phyloP scores from a whole-genome alignment of 2,888 invertebrate genomes.

The Amorpha juglandis region DNA sequence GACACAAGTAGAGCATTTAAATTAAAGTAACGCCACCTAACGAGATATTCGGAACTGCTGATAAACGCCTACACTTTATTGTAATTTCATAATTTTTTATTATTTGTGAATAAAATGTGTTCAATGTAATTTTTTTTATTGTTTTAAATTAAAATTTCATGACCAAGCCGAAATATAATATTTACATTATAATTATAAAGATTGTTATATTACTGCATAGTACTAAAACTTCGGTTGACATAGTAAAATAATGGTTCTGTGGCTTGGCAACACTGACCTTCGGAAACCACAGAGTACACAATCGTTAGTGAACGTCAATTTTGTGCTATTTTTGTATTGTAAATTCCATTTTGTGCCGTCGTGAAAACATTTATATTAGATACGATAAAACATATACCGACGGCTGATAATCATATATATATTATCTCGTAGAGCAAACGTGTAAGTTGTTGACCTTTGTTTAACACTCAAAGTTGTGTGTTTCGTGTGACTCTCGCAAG shows the following conservation, averaged over 20 bases:
- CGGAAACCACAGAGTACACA: constrained; percentile 23
- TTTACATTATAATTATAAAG: no score
- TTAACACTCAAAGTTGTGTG: constrained; percentile 45
- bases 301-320: constrained; percentile 68
- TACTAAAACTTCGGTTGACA: no score
- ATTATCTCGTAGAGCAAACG: constrained; percentile 44
- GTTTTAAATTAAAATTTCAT: no score
- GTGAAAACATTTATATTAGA: constrained; percentile 59
- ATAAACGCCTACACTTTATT: no score
- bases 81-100: no score
- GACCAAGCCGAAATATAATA: no score
- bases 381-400: constrained; percentile 57
- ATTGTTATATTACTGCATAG: no score
- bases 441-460: constrained; percentile 62
- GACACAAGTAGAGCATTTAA: no score
- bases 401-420: constrained; percentile 44
- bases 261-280: constrained; percentile 23
- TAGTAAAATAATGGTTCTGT: neutral
- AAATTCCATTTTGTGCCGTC: constrained; percentile 66
- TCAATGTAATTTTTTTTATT: no score
- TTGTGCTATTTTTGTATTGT: constrained; percentile 80
- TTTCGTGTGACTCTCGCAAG: constrained; percentile 22
- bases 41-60: no score
- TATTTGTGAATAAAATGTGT: no score
- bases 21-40: no score